Conservation (phyloP, 2,888 invertebrate genomes). For the Herminia tarsipennalis region DNA sequence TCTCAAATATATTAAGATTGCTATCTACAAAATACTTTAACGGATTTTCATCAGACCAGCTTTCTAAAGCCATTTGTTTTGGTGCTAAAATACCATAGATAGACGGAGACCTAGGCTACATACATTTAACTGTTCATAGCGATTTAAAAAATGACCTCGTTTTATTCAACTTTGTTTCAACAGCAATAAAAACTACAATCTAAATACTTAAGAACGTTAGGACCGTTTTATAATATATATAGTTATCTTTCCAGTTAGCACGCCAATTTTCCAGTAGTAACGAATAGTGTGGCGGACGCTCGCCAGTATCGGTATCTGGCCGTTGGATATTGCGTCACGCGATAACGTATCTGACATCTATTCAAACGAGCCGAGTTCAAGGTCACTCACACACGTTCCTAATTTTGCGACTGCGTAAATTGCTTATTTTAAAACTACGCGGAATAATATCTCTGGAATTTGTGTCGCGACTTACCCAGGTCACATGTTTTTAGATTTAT, state of each 20-base stretch:
- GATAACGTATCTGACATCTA: slow-evolving; percentile 39
- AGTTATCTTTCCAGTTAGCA: neutral
- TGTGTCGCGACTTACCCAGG: slow-evolving; percentile 1
- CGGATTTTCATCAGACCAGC: too few species aligned
- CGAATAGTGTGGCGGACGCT: slow-evolving; percentile 8
- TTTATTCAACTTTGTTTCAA: too few species aligned
- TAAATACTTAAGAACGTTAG: too few species aligned
- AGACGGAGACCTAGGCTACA: too few species aligned
- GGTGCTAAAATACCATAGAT: too few species aligned
- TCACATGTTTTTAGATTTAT: too few species aligned
- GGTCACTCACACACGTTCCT: slow-evolving; percentile 23
- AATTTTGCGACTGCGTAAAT: slow-evolving; percentile 24
- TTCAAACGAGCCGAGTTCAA: slow-evolving; percentile 38
- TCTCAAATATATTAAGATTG: too few species aligned
- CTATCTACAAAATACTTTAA: too few species aligned
- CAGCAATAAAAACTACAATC: too few species aligned
- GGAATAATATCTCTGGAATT: neutral
- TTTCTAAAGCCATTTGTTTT: too few species aligned
- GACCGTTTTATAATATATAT: neutral
- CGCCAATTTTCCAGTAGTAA: slow-evolving; percentile 3
- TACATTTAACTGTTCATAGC: too few species aligned
- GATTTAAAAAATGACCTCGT: too few species aligned
- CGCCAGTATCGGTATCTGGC: slow-evolving; percentile 27
- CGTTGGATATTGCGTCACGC: slow-evolving; percentile 30
- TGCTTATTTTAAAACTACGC: slow-evolving; percentile 11